Evolutionary conservation across 1,140 invertebrate genomes (phyloP).

Genomic region (Drosophila obscura): DNA sequence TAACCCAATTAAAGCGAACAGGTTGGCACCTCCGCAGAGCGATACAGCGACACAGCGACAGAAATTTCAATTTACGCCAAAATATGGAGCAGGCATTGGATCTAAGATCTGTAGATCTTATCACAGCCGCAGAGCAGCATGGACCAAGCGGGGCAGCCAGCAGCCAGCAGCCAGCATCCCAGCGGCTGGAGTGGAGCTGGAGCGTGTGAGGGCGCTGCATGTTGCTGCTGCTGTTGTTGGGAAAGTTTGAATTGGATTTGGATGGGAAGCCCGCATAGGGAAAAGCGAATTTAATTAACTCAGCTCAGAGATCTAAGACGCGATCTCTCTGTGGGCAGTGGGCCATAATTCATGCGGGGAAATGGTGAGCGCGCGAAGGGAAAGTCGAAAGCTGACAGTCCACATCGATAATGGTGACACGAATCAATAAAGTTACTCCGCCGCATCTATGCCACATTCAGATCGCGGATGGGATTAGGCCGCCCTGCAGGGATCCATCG

Average conservation of each 20-base stretch:
- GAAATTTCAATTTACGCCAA: slow-evolving; percentile 67
- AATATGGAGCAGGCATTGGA: slow-evolving; percentile 61
- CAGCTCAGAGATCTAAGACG: slow-evolving; percentile 17
- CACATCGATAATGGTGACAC: slow-evolving; percentile 69
- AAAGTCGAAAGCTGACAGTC: slow-evolving; percentile 57
- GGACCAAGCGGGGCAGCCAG: slow-evolving; percentile 13
- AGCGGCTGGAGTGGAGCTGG: too few relatives aligned
- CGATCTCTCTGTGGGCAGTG: slow-evolving; percentile 53
- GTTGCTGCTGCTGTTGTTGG: neutral
- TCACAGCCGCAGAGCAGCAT: slow-evolving; percentile 12
- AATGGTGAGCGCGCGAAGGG: neutral
- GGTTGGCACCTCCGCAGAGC: slow-evolving; percentile 68
- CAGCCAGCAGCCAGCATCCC: too few relatives aligned
- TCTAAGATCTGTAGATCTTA: slow-evolving; percentile 37
- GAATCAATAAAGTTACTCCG: slow-evolving; percentile 70
- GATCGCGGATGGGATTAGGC: slow-evolving; percentile 4
- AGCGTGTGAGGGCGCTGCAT: slow-evolving; percentile 15
- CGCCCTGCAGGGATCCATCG: slow-evolving; percentile 45
- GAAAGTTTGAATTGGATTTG: slow-evolving; percentile 5
- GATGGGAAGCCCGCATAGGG: slow-evolving; percentile 3
- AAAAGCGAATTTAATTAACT: slow-evolving; percentile 55
- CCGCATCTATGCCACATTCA: slow-evolving; percentile 49
- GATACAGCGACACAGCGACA: slow-evolving; percentile 18
- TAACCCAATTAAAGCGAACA: slow-evolving; percentile 78
- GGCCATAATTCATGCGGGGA: slow-evolving; percentile 58